These are phyloP conservation scores for Chrysopilus asiliformis DNA, from an alignment of 2,888 invertebrate species.

Conservation along the genomic window DNA sequence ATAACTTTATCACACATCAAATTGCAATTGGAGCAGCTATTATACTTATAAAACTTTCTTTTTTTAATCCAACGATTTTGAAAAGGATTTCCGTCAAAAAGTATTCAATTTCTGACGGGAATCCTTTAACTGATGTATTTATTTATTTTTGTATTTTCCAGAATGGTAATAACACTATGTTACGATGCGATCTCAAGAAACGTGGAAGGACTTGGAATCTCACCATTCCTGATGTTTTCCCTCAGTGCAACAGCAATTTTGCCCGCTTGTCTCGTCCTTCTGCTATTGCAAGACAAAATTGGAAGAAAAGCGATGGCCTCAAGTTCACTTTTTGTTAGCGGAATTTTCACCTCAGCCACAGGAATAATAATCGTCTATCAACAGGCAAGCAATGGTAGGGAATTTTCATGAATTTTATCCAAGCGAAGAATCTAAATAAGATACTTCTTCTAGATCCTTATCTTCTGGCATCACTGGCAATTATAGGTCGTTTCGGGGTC, in stretches of 20 bases:
- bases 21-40: too few species aligned
- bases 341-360: constrained; percentile 32
- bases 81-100: too few species aligned
- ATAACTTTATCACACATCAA: too few species aligned
- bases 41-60: too few species aligned
- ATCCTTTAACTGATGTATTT: too few species aligned
- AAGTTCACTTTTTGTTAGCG: constrained; percentile 34
- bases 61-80: too few species aligned
- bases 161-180: constrained; percentile 39
- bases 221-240: constrained; percentile 37
- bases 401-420: neutral
- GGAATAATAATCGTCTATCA: constrained; percentile 26
- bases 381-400: constrained; percentile 1
- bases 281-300: constrained; percentile 15
- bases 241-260: constrained; percentile 37
- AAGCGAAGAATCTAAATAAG: neutral
- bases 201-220: constrained; percentile 35
- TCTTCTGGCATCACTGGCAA: constrained; percentile 28
- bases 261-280: constrained; percentile 28
- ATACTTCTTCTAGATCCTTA: constrained; percentile 18
- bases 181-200: constrained; percentile 40
- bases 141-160: constrained; percentile 16
- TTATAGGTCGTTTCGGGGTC: constrained; percentile 39
- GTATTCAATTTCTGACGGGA: too few species aligned
- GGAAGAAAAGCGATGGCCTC: constrained; percentile 37